Conservation (phyloP, 2,797 vertebrate genomes). For the Florisuga fusca region DNA sequence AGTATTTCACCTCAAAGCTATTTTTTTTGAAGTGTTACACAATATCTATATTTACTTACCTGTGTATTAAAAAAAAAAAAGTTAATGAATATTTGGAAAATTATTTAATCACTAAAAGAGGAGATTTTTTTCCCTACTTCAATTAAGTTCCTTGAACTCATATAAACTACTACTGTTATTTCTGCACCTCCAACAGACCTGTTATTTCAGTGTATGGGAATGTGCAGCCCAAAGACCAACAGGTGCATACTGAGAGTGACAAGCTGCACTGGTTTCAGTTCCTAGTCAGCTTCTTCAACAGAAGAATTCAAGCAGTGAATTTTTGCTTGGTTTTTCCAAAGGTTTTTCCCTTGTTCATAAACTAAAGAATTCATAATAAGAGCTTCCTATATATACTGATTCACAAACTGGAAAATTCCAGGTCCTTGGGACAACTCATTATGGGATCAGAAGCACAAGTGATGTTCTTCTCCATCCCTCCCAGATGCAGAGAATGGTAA, state of each 20-base stretch:
- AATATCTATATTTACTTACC: background rate
- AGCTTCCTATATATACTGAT: background rate
- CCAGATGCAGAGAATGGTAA: too few species aligned
- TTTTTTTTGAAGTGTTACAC: background rate
- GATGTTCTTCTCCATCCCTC: too few species aligned
- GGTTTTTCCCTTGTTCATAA: background rate
- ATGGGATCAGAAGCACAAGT: too few species aligned
- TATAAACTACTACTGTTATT: background rate
- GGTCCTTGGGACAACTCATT: too few species aligned
- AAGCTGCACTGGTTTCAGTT: background rate
- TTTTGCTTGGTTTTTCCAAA: too few species aligned
- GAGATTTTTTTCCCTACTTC: background rate
- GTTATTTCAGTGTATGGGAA: background rate
- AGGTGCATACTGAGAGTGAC: background rate
- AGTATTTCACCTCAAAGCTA: background rate
- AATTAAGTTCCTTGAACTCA: background rate
- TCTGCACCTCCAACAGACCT: background rate
- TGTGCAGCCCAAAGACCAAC: background rate
- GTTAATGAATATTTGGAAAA: background rate
- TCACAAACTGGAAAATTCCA: background rate
- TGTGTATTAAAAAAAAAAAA: background rate
- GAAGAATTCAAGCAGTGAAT: background rate
- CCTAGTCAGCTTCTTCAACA: background rate
- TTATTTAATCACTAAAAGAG: background rate
- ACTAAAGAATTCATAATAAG: background rate